Base-by-base conservation (phyloP, 2,888 invertebrate species). In the Rhyacophila evoluta region DNA sequence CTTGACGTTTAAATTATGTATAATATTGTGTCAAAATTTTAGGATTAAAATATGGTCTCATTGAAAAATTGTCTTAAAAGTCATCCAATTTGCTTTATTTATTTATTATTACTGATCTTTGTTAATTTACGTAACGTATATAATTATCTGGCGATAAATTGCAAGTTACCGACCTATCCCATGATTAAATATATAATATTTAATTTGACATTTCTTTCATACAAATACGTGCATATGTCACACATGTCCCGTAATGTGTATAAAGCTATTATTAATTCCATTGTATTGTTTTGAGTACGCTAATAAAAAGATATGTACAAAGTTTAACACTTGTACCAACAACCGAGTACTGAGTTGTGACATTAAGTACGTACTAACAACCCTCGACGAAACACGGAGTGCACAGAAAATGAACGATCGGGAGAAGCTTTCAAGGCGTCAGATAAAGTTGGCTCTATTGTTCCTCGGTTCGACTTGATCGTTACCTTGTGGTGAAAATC, bases 231-330 rank as follows among this genome's bases (percentile, higher is more conserved):
- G n/a, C 15, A 25, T 25, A 55, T 55, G 55, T 55, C 55, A 1
- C 55, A 25, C 10, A 10, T 10, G 5, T 55, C 55, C 19, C 55
- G 8, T 55, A 55, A 55, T 25, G 55, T 55, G 15, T 19, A 15
- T 19, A 55, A 55, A 55, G 55, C 55, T 55, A 55, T 55, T 55
- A 55, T 55, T 55, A 55, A 55, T 55, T 55, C 55, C 55, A 55
- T 55, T 55, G 55, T 55, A 55, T 55, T 55, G 19, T 55, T 55
- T 55, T 55, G 55, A 55, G 55, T 55, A 19, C 55, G 15, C 55
- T 55, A 15, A 25, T 55, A 55, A 55, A 55, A 55, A 55, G 55
- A 55, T 55, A 55, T 55, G 55, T 55, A 55, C 55, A 55, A 55
- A 55, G 55, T 55, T 55, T 55, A 55, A 55, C 55, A 55, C 55